Base-by-base conservation (phyloP, 1,140 invertebrate species). In the Zaprionus capensis region DNA sequence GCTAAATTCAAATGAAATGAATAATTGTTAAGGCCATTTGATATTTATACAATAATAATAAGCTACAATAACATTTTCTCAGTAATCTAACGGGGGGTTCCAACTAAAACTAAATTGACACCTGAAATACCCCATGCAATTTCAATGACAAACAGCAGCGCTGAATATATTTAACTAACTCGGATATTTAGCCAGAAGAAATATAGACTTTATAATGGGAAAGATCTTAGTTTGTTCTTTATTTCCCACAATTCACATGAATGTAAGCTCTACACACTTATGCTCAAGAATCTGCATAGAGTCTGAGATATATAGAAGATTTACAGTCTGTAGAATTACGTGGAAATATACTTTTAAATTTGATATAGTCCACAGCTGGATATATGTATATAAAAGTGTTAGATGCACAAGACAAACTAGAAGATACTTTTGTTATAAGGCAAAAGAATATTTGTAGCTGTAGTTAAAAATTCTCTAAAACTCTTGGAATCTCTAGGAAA, bases 21-120 rank as follows among this genome's bases (percentile, higher is more conserved):
- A 24, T 36, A 36, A 24, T 36, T n/a, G n/a, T 26, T 55, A 15
- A 12, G 20, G 49, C 36, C 26, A 51, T 65, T 26, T 26, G 20
- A 31, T 36, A 65, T 15, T 36, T 59, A 24, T 44, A 44, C 41
- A 44, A 44, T 59, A 28, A 28, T 20, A 6, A 38, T 38, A 15
- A 15, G 34, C 41, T 1, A 15, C 7, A n/a, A n/a, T n/a, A 58
- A 14, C 12, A 58, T 5, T 12, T 14, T 51, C 46, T 1, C 1
- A 24, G 46, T 14, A 51, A 51, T 20, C 46, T 24, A 5, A 24
- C 9, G 31, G 20, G 46, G 17, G 2, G 3, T 51, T 51, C 46
- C 46, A 51, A 14, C 5, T 22, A 22, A 51, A 24, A 24, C 2
- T 22, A 51, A 51, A 7, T 14, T 14, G n/a, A 51, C n/a, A 51